Evolutionary conservation across 2,888 invertebrate species (phyloP).

Genomic region (Ennomos quercinarius): DNA sequence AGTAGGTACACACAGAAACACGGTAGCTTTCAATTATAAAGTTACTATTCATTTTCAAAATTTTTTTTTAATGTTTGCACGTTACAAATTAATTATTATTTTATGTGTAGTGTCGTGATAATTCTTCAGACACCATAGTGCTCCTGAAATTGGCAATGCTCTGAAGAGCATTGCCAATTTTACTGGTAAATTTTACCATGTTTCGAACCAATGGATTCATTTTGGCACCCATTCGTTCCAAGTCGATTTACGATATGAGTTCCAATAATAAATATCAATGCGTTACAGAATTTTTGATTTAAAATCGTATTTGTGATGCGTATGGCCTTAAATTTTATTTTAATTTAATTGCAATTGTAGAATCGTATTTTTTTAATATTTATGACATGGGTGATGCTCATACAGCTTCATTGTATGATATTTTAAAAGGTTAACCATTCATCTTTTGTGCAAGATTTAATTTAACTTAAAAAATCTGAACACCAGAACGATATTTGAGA

Average conservation of each 20-base stretch:
- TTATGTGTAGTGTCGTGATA: too few species aligned
- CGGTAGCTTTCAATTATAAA: too few species aligned
- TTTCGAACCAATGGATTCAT: conserved; percentile 51
- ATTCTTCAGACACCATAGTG: too few species aligned
- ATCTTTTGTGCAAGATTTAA: too few species aligned
- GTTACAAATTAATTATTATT: too few species aligned
- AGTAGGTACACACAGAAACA: too few species aligned
- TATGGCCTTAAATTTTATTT: conserved; percentile 36
- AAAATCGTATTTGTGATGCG: conserved; percentile 30
- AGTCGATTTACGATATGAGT: conserved; percentile 65
- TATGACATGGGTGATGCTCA: conserved; percentile 10
- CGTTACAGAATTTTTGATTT: conserved; percentile 51
- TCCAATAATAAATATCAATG: conserved; percentile 54
- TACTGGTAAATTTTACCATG: neutral
- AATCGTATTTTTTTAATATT: conserved; percentile 12
- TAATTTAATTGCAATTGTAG: conserved; percentile 28
- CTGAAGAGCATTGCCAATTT: too few species aligned
- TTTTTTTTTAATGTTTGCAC: neutral
- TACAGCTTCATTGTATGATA: conserved; percentile 2
- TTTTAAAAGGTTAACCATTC: neutral
- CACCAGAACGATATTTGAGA: too few species aligned
- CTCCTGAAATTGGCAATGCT: too few species aligned
- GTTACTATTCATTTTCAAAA: too few species aligned
- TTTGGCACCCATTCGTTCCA: conserved; percentile 66
- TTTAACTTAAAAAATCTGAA: too few species aligned